Evolutionary conservation across 2,888 invertebrate species (phyloP).

Genomic region (Cataglyphis rosenhaueri): DNA sequence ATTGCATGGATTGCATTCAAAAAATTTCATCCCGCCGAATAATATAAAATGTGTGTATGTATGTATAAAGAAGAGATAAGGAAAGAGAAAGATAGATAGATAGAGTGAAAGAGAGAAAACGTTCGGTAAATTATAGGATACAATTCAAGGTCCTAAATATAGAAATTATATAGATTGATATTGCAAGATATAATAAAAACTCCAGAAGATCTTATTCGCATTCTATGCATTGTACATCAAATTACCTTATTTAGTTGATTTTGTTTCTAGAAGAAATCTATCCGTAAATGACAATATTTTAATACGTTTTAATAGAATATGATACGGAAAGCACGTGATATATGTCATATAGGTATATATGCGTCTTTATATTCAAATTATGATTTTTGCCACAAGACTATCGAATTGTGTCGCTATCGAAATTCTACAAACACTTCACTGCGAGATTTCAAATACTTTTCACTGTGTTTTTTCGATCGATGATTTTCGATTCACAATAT

Average conservation of each 20-base stretch:
- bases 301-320: no score
- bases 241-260: constrained; percentile 26
- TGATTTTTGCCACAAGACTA: neutral
- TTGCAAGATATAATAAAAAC: no score
- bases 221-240: neutral
- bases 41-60: neutral
- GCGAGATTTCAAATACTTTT: neutral
- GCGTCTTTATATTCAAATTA: neutral
- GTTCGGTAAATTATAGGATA: neutral
- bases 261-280: neutral
- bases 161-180: constrained; percentile 1
- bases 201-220: neutral
- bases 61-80: neutral
- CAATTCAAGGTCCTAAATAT: neutral
- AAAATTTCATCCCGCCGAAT: neutral
- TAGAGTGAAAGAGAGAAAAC: neutral
- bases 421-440: neutral
- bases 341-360: neutral
- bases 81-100: neutral
- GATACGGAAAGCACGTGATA: neutral
- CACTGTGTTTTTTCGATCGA: neutral
- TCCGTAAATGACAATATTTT: neutral
- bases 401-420: neutral
- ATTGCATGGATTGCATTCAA: constrained; percentile 10
- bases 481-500: neutral